Evolutionary conservation across 2,113 vertebrate species (phyloP).

Genomic region (Apus apus): DNA sequence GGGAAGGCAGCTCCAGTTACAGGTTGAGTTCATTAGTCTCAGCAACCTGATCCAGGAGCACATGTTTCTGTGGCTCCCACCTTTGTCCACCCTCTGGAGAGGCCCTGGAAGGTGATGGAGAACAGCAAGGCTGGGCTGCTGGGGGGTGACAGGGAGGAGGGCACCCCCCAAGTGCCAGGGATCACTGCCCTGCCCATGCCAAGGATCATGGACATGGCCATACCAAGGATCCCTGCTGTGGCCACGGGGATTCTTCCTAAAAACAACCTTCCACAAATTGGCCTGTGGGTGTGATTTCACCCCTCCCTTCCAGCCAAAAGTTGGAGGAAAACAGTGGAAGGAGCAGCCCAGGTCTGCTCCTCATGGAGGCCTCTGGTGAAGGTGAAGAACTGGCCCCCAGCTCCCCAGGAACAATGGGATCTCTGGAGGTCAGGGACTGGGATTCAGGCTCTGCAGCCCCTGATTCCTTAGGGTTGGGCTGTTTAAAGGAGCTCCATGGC

Average conservation of each 20-base stretch:
- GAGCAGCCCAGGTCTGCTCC: neutral
- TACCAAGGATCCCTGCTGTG: neutral
- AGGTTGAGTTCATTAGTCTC: neutral
- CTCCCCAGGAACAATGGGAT: neutral
- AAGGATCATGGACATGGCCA: neutral
- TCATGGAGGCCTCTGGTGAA: neutral
- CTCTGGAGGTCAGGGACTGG: neutral
- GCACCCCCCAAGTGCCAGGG: fast-evolving
- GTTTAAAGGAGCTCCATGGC: neutral
- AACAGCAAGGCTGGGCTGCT: neutral
- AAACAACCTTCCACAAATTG: neutral
- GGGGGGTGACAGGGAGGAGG: fast-evolving
- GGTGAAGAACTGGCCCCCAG: neutral
- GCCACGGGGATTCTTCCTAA: neutral
- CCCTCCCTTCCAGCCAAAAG: neutral
- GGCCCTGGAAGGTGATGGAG: neutral
- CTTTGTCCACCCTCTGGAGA: neutral
- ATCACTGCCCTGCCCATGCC: neutral
- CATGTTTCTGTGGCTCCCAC: neutral
- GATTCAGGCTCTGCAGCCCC: neutral
- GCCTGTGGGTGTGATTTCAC: neutral
- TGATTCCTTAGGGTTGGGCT: neutral
- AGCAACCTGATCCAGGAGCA: neutral
- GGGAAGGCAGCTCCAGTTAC: neutral
- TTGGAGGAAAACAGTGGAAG: neutral